Percentiles rank a stretch among this genome's conserved stretches.
Conservation (phyloP, 2,888 invertebrate genomes). For the Cephus sareptanus region DNA sequence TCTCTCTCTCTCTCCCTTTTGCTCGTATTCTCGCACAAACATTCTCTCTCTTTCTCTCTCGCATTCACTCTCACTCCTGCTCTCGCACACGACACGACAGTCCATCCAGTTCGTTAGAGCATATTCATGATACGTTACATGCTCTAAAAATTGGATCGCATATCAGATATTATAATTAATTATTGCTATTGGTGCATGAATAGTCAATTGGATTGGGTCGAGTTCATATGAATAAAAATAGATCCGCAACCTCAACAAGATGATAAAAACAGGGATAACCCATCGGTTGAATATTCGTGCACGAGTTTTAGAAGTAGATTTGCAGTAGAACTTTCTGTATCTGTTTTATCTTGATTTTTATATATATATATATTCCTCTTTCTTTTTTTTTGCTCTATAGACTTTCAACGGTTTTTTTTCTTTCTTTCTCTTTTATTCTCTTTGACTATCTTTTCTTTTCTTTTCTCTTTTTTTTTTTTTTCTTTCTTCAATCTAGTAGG, state of each 20-base stretch:
- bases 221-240: background rate
- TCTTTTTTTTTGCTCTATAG: background rate
- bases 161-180: conserved; percentile 56
- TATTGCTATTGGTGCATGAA: conserved; percentile 55
- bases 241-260: background rate
- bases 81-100: background rate
- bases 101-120: conserved; percentile 58
- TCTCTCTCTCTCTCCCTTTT: conserved; percentile 24
- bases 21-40: conserved; percentile 8
- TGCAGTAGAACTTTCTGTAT: conserved; percentile 63
- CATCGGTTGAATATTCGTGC: conserved; percentile 42
- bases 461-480: background rate
- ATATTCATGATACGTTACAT: conserved; percentile 59
- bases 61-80: conserved; percentile 8
- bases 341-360: conserved; percentile 10
- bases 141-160: conserved; percentile 61
- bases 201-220: conserved; percentile 33
- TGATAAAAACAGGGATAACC: background rate
- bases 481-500: conserved; percentile 34
- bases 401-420: too few species aligned
- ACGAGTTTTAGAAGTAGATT: conserved; percentile 50
- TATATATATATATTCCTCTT: too few species aligned
- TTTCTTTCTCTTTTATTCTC: too few species aligned
- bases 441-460: background rate
- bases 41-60: conserved; percentile 25